Evolutionary conservation across 2,113 vertebrate genomes (phyloP).

Genomic region (Ellobius talpinus): DNA sequence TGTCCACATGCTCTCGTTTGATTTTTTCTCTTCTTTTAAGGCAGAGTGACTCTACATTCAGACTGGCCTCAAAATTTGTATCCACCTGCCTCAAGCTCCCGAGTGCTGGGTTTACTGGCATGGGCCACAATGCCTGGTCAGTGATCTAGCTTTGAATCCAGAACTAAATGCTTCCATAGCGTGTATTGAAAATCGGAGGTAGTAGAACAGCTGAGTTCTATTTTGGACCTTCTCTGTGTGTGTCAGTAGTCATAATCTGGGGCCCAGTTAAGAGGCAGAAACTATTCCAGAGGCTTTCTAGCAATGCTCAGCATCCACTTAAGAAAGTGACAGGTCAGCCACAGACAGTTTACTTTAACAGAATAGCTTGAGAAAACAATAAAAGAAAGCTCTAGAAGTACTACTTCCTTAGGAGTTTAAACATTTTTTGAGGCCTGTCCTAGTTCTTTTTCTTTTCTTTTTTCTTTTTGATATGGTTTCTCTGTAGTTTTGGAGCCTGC

Average conservation of each 20-base stretch:
- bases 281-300: slow-evolving; percentile 40
- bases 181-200: slow-evolving; percentile 14
- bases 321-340: not conserved
- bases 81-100: not conserved
- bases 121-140: not conserved
- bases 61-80: not conserved
- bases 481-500: too few species aligned
- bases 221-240: not conserved
- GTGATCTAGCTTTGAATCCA: not conserved
- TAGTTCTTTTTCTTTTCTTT: too few species aligned
- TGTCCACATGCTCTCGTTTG: not conserved
- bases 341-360: slow-evolving; percentile 34
- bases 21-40: not conserved
- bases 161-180: not conserved
- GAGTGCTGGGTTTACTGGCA: not conserved
- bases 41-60: not conserved
- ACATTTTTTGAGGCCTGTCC: not conserved
- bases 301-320: slow-evolving; percentile 8
- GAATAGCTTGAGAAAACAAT: slow-evolving; percentile 19
- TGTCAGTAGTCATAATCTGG: slow-evolving; percentile 24
- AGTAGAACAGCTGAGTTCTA: not conserved
- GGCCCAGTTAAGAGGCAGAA: slow-evolving; percentile 49
- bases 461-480: too few species aligned
- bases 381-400: not conserved
- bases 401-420: slow-evolving; percentile 50